A percentile compares a stretch with the other conserved stretches of the same genome.
Evolutionary conservation across 2,797 vertebrate species (phyloP).

Genomic region (Taeniopygia guttata): DNA sequence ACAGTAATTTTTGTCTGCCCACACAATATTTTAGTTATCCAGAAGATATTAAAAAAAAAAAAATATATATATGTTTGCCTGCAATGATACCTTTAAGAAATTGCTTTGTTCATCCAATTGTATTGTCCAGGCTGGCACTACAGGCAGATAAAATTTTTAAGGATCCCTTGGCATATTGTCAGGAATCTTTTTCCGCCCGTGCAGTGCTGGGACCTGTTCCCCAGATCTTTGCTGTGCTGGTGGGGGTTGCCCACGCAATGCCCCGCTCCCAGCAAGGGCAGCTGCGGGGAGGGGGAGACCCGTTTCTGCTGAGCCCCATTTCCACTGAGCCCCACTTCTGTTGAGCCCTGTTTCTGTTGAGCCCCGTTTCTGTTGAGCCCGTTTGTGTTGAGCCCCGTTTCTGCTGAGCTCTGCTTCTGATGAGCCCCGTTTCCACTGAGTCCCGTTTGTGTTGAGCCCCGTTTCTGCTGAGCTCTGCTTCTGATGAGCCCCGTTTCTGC

Average conservation of each 20-base stretch:
- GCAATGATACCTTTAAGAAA: background rate
- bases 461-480: too few species aligned
- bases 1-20: background rate
- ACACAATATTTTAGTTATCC: background rate
- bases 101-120: background rate
- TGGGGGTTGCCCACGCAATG: background rate
- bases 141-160: background rate
- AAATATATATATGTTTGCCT: accelerated
- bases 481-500: too few species aligned
- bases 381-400: too few species aligned
- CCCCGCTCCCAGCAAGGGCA: background rate
- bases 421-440: too few species aligned
- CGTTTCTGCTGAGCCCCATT: background rate
- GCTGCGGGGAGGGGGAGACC: accelerated
- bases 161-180: background rate
- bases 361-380: too few species aligned
- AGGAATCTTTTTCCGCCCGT: background rate
- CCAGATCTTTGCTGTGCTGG: background rate
- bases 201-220: accelerated
- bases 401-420: too few species aligned
- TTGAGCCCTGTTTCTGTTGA: too few species aligned
- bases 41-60: too few species aligned
- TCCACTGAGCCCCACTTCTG: too few species aligned
- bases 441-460: too few species aligned
- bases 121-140: background rate